These are phyloP conservation scores for Tetropium fuscum DNA, from an alignment of 2,888 invertebrate species.

Conservation along the genomic window DNA sequence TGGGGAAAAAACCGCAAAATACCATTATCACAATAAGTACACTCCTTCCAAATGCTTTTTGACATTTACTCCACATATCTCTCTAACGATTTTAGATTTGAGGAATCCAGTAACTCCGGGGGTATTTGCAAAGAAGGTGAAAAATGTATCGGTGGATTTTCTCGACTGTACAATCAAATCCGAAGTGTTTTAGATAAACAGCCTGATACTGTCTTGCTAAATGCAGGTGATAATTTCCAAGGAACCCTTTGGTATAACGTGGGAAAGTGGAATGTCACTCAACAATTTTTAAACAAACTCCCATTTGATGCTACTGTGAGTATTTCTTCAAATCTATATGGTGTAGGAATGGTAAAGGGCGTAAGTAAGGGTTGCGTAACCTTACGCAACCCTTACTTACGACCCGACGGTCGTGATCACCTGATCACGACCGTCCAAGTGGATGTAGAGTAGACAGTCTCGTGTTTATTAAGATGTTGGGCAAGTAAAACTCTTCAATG, in stretches of 20 bases:
- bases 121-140: slow-evolving; percentile 56
- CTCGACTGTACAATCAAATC: slow-evolving; percentile 73
- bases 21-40: too few relatives aligned
- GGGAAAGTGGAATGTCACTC: slow-evolving; percentile 80
- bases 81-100: slow-evolving; percentile 45
- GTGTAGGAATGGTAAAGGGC: too few relatives aligned
- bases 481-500: too few relatives aligned
- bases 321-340: slow-evolving; percentile 43
- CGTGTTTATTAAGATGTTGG: too few relatives aligned
- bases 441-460: too few relatives aligned
- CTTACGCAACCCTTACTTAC: too few relatives aligned
- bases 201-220: slow-evolving; percentile 76
- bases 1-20: too few relatives aligned
- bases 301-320: slow-evolving; percentile 83
- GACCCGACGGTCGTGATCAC: too few relatives aligned
- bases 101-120: slow-evolving; percentile 35
- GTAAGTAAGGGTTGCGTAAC: too few relatives aligned
- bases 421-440: too few relatives aligned
- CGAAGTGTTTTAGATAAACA: slow-evolving; percentile 62
- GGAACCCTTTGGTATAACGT: slow-evolving; percentile 88
- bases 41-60: too few relatives aligned
- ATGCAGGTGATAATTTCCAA: slow-evolving; percentile 88
- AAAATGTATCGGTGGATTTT: slow-evolving; percentile 78
- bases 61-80: too few relatives aligned
- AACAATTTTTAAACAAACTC: slow-evolving; percentile 80